Base-by-base conservation (phyloP, 2,888 invertebrate genomes). In the Rhingia rostrata region DNA sequence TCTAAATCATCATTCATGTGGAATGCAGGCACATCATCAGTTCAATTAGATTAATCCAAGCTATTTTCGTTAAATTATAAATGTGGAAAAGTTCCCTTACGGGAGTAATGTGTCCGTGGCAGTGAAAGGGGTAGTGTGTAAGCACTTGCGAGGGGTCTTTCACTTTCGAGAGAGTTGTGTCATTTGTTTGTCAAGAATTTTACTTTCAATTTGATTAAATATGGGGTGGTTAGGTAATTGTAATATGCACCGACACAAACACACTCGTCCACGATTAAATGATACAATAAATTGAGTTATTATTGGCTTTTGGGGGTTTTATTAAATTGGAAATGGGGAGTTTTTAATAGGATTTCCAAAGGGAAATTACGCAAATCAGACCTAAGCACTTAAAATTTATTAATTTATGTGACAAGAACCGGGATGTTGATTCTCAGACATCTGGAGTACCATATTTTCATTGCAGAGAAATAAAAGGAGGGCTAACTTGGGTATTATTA, bases 41-140 rank as follows among this genome's bases (percentile, higher is more conserved):
- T 73, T 83, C 83, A 83, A 78, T 83, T 83, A 69, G 63, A 73
- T 78, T 64, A 83, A 78, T 83, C 69, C 63, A 69, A 22, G 22
- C 22, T 22, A 22, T 22, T 75, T 72, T 74, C 61, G 78, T 54
- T 73, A 60, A 63, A 43, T 75, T 67, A 56, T 56, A 51, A n/a
- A n/a, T n/a, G n/a, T 56, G 72, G 53, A 58, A 72, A 35, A 41
- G 41, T 22, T 22, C 22, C 22, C 22, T 22, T 22, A 22, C 22
- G 22, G 22, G 22, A 22, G 1, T 22, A 22, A 22, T 22, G 22
- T 22, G 22, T 22, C 22, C 22, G 22, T 22, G 22, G 2, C 22
- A 49, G 12, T 14, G 6, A 61, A 63, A 39, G 58, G 72, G 73
- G 60, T 66, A 60, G 32, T 30, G 39, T 73, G 66, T 22, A 22